Conservation (phyloP, 2,113 vertebrate species). For the Actenoides lindsayi region DNA sequence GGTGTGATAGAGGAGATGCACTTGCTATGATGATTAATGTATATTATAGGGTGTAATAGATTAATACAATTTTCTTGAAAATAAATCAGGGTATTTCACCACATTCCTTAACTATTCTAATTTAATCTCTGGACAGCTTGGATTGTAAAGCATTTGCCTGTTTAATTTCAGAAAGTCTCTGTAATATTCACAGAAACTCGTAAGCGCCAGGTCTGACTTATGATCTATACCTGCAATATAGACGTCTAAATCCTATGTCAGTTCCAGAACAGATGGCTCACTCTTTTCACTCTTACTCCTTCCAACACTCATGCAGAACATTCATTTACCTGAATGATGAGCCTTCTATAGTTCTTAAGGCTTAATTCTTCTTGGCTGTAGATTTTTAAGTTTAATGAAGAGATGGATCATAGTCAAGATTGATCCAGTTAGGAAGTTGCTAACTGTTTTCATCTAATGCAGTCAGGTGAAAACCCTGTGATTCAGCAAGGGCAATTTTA, state of each 20-base stretch:
- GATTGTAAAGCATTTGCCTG: neutral
- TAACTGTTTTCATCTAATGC: slow-evolving; percentile 15
- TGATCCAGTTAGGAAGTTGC: slow-evolving; percentile 34
- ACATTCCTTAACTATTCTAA: neutral
- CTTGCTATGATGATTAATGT: neutral
- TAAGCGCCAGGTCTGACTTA: slow-evolving; percentile 48
- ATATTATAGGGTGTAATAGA: neutral
- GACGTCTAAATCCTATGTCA: slow-evolving; percentile 34
- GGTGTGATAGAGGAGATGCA: neutral
- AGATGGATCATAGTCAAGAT: slow-evolving; percentile 60
- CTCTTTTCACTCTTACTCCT: slow-evolving; percentile 29
- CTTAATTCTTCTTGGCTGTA: slow-evolving; percentile 33
- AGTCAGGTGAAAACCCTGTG: neutral
- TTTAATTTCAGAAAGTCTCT: slow-evolving; percentile 21
- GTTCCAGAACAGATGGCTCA: slow-evolving; percentile 44
- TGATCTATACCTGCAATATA: slow-evolving; percentile 8
- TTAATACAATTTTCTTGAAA: neutral
- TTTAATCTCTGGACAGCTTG: neutral
- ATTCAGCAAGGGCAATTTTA: neutral
- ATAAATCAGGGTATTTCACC: neutral
- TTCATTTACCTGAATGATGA: slow-evolving; percentile 67
- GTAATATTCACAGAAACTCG: slow-evolving; percentile 39
- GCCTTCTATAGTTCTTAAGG: slow-evolving; percentile 27
- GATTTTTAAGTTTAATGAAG: slow-evolving; percentile 65
- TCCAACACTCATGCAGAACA: slow-evolving; percentile 54